phyloP scores from a whole-genome alignment of 2,113 vertebrate species.

The Dromiciops gliroides region DNA sequence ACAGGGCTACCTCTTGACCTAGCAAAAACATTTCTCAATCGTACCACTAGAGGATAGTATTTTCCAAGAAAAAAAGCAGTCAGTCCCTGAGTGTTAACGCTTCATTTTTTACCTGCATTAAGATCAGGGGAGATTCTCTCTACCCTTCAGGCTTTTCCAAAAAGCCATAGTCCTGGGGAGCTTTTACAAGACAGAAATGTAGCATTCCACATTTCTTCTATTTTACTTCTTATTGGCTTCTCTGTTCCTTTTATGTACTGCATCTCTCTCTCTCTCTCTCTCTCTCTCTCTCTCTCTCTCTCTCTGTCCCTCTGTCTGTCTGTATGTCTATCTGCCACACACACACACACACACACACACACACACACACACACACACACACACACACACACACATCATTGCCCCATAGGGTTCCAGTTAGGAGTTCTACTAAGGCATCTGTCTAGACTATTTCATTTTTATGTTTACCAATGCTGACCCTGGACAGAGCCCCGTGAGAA shows the following conservation, averaged over 20 bases:
- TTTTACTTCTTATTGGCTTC: background rate
- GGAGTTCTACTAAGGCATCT: background rate
- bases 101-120: background rate
- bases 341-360: background rate
- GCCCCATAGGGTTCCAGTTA: background rate
- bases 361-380: background rate
- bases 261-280: background rate
- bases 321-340: no score
- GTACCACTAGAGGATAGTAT: constrained; percentile 78
- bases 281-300: background rate
- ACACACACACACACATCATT: background rate
- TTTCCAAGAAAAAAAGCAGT: constrained; percentile 40
- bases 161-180: background rate
- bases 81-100: rapidly evolving
- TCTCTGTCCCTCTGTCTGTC: no score
- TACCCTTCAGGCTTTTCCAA: rapidly evolving
- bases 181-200: background rate
- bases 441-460: background rate
- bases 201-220: background rate
- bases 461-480: background rate
- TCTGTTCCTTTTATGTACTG: background rate
- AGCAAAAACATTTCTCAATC: background rate
- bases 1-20: background rate
- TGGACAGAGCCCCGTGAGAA: background rate
- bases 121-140: background rate